Conservation (phyloP, 2,113 vertebrate genomes). For the Sylvietta virens region DNA sequence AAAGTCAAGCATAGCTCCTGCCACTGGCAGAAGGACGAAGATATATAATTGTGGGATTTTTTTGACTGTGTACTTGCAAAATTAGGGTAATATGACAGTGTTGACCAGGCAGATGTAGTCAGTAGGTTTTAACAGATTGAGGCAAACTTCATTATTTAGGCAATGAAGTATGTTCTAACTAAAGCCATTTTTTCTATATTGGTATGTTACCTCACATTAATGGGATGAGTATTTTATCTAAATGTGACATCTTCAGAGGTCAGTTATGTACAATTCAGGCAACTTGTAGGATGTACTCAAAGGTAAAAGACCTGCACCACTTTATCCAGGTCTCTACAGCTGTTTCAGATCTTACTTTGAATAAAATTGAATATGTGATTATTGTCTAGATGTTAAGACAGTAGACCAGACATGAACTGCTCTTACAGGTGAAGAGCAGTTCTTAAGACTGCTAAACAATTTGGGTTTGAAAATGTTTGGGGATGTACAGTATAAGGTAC, state of each 20-base stretch:
- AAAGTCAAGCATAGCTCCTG: background rate
- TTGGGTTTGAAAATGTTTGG: background rate
- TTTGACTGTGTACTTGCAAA: background rate
- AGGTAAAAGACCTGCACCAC: background rate
- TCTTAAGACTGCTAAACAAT: background rate
- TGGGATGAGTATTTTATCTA: background rate
- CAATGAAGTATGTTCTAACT: background rate
- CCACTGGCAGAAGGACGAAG: background rate
- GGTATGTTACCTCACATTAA: background rate
- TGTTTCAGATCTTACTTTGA: background rate
- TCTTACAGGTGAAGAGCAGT: background rate
- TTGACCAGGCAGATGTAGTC: background rate
- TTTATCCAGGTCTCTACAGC: background rate
- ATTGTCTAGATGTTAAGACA: background rate
- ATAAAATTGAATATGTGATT: background rate
- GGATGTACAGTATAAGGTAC: background rate
- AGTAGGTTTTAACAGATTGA: background rate
- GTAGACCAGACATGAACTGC: background rate
- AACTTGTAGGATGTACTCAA: background rate
- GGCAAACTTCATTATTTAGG: background rate
- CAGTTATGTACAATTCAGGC: background rate
- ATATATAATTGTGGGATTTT: accelerated
- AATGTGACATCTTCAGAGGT: background rate
- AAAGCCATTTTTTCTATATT: background rate
- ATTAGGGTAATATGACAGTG: background rate